A percentile compares a stretch with the other conserved stretches of the same genome.
Evolutionary conservation across 2,888 invertebrate species (phyloP).

Genomic region (Apodemia duryi): DNA sequence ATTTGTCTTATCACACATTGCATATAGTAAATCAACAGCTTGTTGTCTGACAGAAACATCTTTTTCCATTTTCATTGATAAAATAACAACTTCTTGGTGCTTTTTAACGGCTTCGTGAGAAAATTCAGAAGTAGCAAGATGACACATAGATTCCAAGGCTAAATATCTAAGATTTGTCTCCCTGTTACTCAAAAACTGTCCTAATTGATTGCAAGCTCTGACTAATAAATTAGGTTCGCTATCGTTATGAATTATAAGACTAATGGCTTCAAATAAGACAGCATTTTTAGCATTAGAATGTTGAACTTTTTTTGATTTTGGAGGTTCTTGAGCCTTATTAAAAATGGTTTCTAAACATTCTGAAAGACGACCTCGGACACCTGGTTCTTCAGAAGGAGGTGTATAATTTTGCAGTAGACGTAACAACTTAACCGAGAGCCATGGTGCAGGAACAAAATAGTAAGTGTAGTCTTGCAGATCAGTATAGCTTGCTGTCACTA

Average conservation of each 20-base stretch:
- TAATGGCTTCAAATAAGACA: conserved; percentile 99
- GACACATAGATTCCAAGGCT: conserved; percentile 99
- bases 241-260: conserved; percentile 99
- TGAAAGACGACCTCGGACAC: conserved; percentile 95
- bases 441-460: conserved; percentile 99
- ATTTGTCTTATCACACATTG: conserved; percentile 99
- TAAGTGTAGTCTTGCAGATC: conserved; percentile 99
- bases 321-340: conserved; percentile 99
- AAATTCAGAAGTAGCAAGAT: conserved; percentile 98
- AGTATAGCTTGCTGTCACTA: conserved; percentile 99
- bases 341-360: conserved; percentile 99
- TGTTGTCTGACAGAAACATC: conserved; percentile 98
- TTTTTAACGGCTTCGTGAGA: conserved; percentile 99
- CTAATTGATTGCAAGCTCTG: conserved; percentile 98
- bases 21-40: conserved; percentile 98
- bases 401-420: conserved; percentile 98
- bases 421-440: conserved; percentile 98
- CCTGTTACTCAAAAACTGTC: conserved; percentile 97
- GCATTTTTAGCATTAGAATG: conserved; percentile 99
- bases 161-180: conserved; percentile 99
- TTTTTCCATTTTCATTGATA: conserved; percentile 99
- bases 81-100: conserved; percentile 99
- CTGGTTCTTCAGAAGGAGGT: conserved; percentile 97
- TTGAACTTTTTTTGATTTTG: conserved; percentile 99
- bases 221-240: conserved; percentile 98